phyloP scores from a whole-genome alignment of 1,140 invertebrate genomes.

The Scylla paramamosain region DNA sequence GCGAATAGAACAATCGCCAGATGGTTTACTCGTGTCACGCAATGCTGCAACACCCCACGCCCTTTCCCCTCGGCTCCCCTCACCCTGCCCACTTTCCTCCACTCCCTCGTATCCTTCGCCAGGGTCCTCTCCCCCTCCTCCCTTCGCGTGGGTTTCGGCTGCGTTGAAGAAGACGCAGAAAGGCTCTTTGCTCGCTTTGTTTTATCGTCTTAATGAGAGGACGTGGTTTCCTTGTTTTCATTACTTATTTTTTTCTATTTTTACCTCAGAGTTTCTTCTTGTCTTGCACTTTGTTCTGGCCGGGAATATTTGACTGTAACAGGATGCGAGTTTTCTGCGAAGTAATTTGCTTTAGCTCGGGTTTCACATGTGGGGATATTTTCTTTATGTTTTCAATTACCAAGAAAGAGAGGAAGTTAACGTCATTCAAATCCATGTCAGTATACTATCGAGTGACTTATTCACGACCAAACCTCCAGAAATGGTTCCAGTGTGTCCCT shows the following conservation, averaged over 20 bases:
- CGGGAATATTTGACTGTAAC: neutral
- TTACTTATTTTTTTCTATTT: neutral
- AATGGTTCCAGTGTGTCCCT: neutral
- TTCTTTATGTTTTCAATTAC: no score
- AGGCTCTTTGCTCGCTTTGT: slow-evolving; percentile 1
- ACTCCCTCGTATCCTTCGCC: neutral
- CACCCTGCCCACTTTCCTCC: neutral
- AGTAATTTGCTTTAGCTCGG: no score
- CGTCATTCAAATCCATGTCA: no score
- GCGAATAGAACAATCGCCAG: slow-evolving; percentile 63
- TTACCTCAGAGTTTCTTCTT: neutral
- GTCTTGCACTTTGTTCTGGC: neutral
- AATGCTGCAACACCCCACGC: neutral
- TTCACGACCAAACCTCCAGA: neutral
- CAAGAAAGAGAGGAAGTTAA: neutral
- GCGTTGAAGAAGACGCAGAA: neutral
- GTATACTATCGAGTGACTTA: no score
- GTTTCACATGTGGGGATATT: no score
- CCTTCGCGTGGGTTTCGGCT: neutral
- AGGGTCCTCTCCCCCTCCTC: neutral
- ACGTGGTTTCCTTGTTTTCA: slow-evolving; percentile 22
- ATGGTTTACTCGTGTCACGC: slow-evolving; percentile 33
- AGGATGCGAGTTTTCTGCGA: neutral
- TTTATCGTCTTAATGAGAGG: slow-evolving; percentile 23
- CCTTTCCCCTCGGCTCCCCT: neutral